Evolutionary conservation across 2,113 vertebrate species (phyloP).

Genomic region (Oreochromis spilurus): DNA sequence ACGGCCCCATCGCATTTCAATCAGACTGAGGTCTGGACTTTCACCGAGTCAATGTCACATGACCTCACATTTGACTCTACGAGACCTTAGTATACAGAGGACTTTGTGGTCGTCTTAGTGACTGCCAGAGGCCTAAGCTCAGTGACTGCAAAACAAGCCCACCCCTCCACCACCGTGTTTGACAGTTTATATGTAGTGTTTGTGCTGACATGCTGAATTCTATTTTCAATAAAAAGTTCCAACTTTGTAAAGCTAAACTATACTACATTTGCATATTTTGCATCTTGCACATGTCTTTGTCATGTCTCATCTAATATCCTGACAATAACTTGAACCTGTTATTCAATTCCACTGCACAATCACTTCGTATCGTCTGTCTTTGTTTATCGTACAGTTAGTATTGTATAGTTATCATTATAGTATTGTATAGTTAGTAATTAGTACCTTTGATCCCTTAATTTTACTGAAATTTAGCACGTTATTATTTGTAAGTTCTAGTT

Average conservation of each 20-base stretch:
- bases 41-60: neutral
- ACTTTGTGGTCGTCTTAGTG: neutral
- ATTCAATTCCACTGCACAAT: neutral
- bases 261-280: neutral
- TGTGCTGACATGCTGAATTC: neutral
- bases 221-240: neutral
- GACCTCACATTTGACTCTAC: neutral
- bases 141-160: neutral
- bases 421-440: neutral
- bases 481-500: neutral
- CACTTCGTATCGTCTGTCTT: accelerated
- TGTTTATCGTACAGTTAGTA: neutral
- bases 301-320: neutral
- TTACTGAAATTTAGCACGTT: accelerated
- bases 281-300: neutral
- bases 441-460: neutral
- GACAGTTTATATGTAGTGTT: neutral
- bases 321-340: neutral
- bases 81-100: neutral
- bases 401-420: neutral
- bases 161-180: neutral
- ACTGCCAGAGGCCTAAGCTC: neutral
- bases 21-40: neutral
- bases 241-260: neutral
- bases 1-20: neutral